Evolutionary conservation across 2,113 vertebrate genomes (phyloP).

Genomic region (Elgaria multicarinata): DNA sequence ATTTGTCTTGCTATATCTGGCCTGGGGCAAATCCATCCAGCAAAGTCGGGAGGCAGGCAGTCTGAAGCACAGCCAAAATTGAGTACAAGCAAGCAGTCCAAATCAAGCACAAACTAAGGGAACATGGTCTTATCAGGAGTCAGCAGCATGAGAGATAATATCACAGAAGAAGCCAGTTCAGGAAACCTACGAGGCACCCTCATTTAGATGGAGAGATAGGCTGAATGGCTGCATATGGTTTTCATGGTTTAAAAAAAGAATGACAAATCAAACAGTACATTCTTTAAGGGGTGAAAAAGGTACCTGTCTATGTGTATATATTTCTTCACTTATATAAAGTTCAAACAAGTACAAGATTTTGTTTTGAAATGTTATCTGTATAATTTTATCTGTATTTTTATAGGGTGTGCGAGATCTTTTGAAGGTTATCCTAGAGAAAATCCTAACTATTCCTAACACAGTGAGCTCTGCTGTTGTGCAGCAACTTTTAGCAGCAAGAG

Average conservation of each 20-base stretch:
- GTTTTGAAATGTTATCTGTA: accelerated
- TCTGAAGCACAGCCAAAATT: too few relatives aligned
- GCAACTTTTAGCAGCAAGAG: constrained; percentile 93
- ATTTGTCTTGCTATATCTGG: too few relatives aligned
- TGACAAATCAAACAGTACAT: not conserved
- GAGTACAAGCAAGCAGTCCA: too few relatives aligned
- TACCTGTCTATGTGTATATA: not conserved
- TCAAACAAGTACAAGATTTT: not conserved
- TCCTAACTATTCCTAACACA: constrained; percentile 92
- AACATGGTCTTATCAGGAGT: too few relatives aligned
- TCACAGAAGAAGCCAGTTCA: too few relatives aligned
- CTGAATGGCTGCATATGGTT: not conserved
- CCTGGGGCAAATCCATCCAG: too few relatives aligned
- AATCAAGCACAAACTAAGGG: too few relatives aligned
- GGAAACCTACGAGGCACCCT: not conserved
- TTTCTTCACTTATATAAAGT: not conserved
- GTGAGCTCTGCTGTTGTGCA: constrained; percentile 98
- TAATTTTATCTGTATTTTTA: constrained; percentile 30
- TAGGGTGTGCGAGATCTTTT: constrained; percentile 96
- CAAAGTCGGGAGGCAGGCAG: too few relatives aligned
- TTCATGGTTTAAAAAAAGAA: not conserved
- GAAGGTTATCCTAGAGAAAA: constrained; percentile 95
- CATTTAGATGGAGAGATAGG: not conserved
- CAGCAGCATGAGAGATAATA: too few relatives aligned
- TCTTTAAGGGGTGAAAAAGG: too few relatives aligned